A percentile compares a stretch with the other conserved stretches of the same genome.
Evolutionary conservation across 2,113 vertebrate species (phyloP).

Genomic region (Lipotes vexillifer): DNA sequence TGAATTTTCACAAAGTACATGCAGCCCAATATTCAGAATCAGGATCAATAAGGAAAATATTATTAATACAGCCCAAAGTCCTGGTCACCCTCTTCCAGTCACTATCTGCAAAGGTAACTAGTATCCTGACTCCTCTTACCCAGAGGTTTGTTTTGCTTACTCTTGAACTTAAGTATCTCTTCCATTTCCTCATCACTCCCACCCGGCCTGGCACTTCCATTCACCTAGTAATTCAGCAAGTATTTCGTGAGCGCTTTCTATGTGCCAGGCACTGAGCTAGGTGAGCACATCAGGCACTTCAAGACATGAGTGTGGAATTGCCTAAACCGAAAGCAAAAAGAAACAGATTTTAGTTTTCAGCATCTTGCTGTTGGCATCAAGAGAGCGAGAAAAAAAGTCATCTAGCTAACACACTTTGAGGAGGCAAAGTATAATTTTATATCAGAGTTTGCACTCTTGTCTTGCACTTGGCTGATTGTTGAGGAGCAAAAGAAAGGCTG

Average conservation of each 20-base stretch:
- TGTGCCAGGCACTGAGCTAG: neutral
- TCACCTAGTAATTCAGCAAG: neutral
- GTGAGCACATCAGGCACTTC: neutral
- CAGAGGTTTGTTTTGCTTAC: neutral
- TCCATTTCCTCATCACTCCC: too few relatives aligned
- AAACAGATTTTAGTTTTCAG: neutral
- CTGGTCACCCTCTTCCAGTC: accelerated
- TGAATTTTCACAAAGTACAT: neutral
- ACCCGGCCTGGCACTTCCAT: accelerated
- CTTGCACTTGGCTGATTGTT: neutral
- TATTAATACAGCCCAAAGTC: neutral
- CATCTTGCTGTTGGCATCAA: neutral
- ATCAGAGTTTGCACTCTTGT: too few relatives aligned
- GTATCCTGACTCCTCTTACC: neutral
- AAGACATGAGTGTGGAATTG: too few relatives aligned
- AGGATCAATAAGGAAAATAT: accelerated
- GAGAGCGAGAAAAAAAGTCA: neutral
- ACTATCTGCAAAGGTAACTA: neutral
- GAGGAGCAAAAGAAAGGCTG: neutral
- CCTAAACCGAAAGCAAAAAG: neutral
- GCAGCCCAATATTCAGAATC: accelerated
- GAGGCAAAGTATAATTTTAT: neutral
- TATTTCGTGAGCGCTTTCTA: neutral
- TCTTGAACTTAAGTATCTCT: neutral
- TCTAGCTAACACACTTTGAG: neutral